These are phyloP conservation scores for Lordiphosa collinella DNA, from an alignment of 1,140 invertebrate species.

Conservation along the genomic window DNA sequence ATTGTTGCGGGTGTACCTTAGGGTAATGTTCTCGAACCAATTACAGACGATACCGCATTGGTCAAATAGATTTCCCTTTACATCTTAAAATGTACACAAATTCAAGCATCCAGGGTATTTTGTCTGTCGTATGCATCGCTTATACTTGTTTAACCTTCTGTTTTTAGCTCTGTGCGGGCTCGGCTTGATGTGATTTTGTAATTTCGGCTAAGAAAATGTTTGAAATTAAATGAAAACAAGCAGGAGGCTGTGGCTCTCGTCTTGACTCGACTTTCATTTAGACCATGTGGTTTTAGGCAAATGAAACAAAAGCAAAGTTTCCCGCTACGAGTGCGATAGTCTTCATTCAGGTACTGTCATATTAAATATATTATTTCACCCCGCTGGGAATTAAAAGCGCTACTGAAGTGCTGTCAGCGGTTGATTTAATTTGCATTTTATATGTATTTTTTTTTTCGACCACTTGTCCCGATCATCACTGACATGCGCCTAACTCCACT, in stretches of 20 bases:
- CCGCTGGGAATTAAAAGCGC: slow-evolving; percentile 19
- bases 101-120: too few relatives aligned
- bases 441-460: slow-evolving; percentile 4
- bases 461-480: slow-evolving; percentile 29
- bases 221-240: slow-evolving; percentile 75
- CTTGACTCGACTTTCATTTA: slow-evolving; percentile 1
- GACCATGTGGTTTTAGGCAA: slow-evolving; percentile 63
- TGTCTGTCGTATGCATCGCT: too few relatives aligned
- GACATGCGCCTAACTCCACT: slow-evolving; percentile 7
- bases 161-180: neutral
- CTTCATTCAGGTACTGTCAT: slow-evolving; percentile 33
- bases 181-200: slow-evolving; percentile 44
- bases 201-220: slow-evolving; percentile 73
- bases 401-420: slow-evolving; percentile 4
- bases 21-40: too few relatives aligned
- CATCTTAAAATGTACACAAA: too few relatives aligned
- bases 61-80: too few relatives aligned
- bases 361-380: slow-evolving; percentile 13
- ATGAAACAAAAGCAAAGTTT: slow-evolving; percentile 67
- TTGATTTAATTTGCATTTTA: slow-evolving; percentile 26
- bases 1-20: too few relatives aligned
- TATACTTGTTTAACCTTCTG: too few relatives aligned
- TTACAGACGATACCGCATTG: too few relatives aligned
- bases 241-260: slow-evolving; percentile 7
- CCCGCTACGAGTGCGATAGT: slow-evolving; percentile 6